Percentiles rank a stretch among this genome's conserved stretches.
phyloP scores from a whole-genome alignment of 1,140 invertebrate genomes.

The Sesamia nonagrioides region DNA sequence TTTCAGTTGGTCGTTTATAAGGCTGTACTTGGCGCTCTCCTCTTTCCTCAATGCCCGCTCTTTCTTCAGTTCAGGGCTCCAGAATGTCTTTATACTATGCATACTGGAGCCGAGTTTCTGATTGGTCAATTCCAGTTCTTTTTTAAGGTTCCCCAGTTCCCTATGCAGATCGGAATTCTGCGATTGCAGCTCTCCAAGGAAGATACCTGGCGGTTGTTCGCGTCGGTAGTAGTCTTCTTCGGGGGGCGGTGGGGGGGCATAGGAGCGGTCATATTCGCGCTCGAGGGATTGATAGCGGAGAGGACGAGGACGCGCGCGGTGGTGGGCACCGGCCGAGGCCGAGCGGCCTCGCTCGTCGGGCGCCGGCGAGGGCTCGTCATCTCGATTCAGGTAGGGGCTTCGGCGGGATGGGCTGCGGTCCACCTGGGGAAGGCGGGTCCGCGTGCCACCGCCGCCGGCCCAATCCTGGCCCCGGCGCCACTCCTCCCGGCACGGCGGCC shows the following conservation, averaged over 20 bases:
- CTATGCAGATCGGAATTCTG: slow-evolving; percentile 98
- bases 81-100: slow-evolving; percentile 99
- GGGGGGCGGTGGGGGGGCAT: slow-evolving; percentile 81
- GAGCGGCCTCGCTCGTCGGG: slow-evolving; percentile 87
- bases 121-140: slow-evolving; percentile 98
- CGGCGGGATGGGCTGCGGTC: slow-evolving; percentile 93
- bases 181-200: slow-evolving; percentile 97
- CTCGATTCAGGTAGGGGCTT: slow-evolving; percentile 90
- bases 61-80: slow-evolving; percentile 99
- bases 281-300: slow-evolving; percentile 82
- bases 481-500: slow-evolving; percentile 83
- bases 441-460: slow-evolving; percentile 86
- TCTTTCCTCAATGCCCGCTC: slow-evolving; percentile 98
- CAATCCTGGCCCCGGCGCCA: slow-evolving; percentile 80
- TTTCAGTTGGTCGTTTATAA: slow-evolving; percentile 99
- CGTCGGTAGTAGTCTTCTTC: slow-evolving; percentile 82
- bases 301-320: slow-evolving; percentile 75
- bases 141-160: slow-evolving; percentile 98
- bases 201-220: slow-evolving; percentile 84
- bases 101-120: slow-evolving; percentile 99
- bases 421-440: slow-evolving; percentile 91
- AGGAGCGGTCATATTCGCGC: slow-evolving; percentile 82
- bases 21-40: slow-evolving; percentile 98
- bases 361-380: slow-evolving; percentile 93
- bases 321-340: slow-evolving; percentile 83